These are phyloP conservation scores for Zosterops hypoxanthus DNA, from an alignment of 2,113 vertebrate species.

Conservation along the genomic window DNA sequence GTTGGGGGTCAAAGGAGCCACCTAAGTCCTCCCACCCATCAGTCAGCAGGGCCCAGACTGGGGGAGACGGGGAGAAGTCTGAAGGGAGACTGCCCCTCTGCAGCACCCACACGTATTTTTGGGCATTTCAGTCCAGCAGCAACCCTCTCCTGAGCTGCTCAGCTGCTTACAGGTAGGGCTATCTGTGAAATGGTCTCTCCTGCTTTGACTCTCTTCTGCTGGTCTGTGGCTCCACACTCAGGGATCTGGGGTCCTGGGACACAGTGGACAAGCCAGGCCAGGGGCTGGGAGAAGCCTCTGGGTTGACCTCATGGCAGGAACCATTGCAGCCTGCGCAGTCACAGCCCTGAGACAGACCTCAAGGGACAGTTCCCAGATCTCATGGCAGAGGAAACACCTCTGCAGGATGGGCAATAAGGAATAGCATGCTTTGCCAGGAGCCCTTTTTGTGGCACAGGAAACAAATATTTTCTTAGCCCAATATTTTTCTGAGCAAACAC, in stretches of 20 bases:
- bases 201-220: not conserved
- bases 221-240: not conserved
- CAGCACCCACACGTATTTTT: not conserved
- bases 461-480: not conserved
- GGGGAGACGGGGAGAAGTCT: not conserved
- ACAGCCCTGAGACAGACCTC: not conserved
- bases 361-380: not conserved
- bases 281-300: not conserved
- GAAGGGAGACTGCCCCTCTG: fast-evolving
- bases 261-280: not conserved
- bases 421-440: fast-evolving
- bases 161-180: not conserved
- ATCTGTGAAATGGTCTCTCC: not conserved
- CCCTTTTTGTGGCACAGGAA: not conserved
- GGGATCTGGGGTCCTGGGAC: not conserved
- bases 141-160: not conserved
- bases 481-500: not conserved
- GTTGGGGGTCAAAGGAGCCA: not conserved
- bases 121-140: not conserved
- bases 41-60: not conserved
- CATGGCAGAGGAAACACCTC: not conserved
- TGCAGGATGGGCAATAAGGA: not conserved
- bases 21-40: not conserved
- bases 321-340: not conserved
- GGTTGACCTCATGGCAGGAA: not conserved